Evolutionary conservation across 2,113 vertebrate species (phyloP), one percentile per base, ranked within the genome.

Genomic region (Puffinus mauretanicus): DNA sequence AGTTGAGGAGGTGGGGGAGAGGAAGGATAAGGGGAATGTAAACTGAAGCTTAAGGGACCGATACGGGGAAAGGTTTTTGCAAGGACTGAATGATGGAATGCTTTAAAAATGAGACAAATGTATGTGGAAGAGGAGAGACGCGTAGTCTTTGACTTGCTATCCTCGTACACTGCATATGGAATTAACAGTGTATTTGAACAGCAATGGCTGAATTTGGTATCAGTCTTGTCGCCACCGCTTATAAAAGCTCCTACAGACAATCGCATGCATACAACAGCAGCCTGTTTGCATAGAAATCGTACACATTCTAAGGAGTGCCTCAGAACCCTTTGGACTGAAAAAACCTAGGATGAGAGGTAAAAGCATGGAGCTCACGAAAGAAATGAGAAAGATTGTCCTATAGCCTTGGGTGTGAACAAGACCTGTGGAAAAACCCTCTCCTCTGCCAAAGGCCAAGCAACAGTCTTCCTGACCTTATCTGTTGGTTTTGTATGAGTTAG

Each of bases 161-260:
- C 9, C 21, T 87, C 0, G 0, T 49, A 32, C 32, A 14, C 10
- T 38, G 5, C 4, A 4, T 42, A 6, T 57, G 25, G 32, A 40
- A 67, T 47, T 67, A 55, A 16, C 13, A 42, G 27, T 34, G 9
- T 47, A 46, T 46, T 29, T 65, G 78, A 79, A 61, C 11, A 79
- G 10, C 57, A 70, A 1, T 61, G 24, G 16, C 42, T 75, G 55
- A 66, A 42, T 84, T 91, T 30, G 26, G 2, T 80, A 21, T 30
- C 58, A 66, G 8, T 36, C 46, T 60, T 84, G 44, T 49, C 3
- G 6, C 32, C 16, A 38, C 47, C 24, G 24, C 30, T 42, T 76
- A 27, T 15, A 25, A 54, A 89, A 47, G 16, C 42, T 84, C 10
- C 19, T 49, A 10, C 27, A 60, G 61, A 52, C 14, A 54, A 17